These are phyloP conservation scores for Garrulus glandarius DNA, from an alignment of 2,797 vertebrate species.

Conservation along the genomic window DNA sequence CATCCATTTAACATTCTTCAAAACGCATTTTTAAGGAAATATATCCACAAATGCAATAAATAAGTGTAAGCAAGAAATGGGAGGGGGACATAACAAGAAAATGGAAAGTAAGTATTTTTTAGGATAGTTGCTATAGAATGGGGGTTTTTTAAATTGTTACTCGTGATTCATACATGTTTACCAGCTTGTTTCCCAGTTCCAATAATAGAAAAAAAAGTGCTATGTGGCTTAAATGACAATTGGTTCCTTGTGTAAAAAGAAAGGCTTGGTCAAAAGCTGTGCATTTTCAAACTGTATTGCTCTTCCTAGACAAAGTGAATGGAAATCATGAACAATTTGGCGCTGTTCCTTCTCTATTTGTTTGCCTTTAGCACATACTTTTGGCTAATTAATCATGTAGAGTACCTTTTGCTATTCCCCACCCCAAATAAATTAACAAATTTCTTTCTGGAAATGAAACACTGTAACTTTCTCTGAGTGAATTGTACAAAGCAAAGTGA, in stretches of 20 bases:
- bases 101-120: background rate
- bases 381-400: conserved; percentile 52
- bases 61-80: background rate
- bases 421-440: conserved; percentile 15
- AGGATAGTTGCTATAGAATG: background rate
- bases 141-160: conserved; percentile 35
- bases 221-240: conserved; percentile 46
- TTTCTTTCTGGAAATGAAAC: conserved; percentile 15
- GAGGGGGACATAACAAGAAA: accelerated
- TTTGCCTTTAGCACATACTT: conserved; percentile 60
- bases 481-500: background rate
- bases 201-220: conserved; percentile 27
- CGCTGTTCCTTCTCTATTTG: conserved; percentile 19
- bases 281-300: conserved; percentile 39
- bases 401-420: background rate
- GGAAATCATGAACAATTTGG: conserved; percentile 50
- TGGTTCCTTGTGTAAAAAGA: conserved; percentile 17
- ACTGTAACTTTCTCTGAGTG: background rate
- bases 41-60: background rate
- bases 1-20: background rate
- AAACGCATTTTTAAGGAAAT: background rate
- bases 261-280: conserved; percentile 39
- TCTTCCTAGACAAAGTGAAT: conserved; percentile 24
- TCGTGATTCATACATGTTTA: conserved; percentile 63
- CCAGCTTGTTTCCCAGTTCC: conserved; percentile 45